Evolutionary conservation across 2,113 vertebrate genomes (phyloP).

Genomic region (Euleptes europaea): DNA sequence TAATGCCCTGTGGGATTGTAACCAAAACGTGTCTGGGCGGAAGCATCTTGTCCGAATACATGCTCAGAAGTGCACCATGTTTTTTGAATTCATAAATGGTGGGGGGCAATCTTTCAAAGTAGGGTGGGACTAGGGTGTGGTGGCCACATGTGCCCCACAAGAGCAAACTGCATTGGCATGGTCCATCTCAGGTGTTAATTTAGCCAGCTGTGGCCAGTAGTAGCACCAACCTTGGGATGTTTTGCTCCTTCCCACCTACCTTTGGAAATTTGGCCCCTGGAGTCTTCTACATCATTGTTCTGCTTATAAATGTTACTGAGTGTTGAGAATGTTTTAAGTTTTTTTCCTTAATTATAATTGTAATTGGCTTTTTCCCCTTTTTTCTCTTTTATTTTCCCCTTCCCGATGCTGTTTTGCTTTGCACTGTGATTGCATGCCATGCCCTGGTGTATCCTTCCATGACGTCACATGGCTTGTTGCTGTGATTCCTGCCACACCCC

Average conservation of each 20-base stretch:
- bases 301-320: slow-evolving; percentile 78
- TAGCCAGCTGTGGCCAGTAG: slow-evolving; percentile 60
- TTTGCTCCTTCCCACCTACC: slow-evolving; percentile 46
- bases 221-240: slow-evolving; percentile 31
- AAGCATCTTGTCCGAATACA: slow-evolving; percentile 12
- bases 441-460: slow-evolving; percentile 83
- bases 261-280: slow-evolving; percentile 66
- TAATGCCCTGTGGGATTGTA: background rate
- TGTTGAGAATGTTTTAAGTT: slow-evolving; percentile 79
- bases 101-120: slow-evolving; percentile 61
- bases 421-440: slow-evolving; percentile 83
- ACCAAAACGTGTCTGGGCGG: background rate
- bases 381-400: slow-evolving; percentile 60
- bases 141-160: slow-evolving; percentile 56
- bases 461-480: slow-evolving; percentile 90
- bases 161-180: slow-evolving; percentile 55
- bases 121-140: slow-evolving; percentile 27
- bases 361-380: slow-evolving; percentile 87
- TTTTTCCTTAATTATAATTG: slow-evolving; percentile 85
- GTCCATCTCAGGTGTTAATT: slow-evolving; percentile 32
- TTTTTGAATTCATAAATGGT: slow-evolving; percentile 51
- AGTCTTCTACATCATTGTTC: slow-evolving; percentile 74
- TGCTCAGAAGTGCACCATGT: slow-evolving; percentile 48
- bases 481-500: slow-evolving; percentile 83
- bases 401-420: slow-evolving; percentile 80